Percentiles rank a stretch among this genome's conserved stretches.
These are phyloP conservation scores for Flexamia atlantica DNA, from an alignment of 2,888 invertebrate genomes.

Conservation along the genomic window DNA sequence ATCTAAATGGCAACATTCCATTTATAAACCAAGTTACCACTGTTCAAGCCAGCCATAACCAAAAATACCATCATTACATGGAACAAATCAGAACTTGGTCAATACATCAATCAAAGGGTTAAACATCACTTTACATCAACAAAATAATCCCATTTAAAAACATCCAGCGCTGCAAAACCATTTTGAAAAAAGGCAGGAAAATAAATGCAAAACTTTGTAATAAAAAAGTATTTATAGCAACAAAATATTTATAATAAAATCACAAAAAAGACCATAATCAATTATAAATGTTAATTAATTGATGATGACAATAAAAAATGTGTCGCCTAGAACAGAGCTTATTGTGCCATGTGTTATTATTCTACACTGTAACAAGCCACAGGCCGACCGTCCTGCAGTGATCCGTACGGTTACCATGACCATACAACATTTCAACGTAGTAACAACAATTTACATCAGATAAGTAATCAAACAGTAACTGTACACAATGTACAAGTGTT, in stretches of 20 bases:
- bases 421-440: slow-evolving; percentile 53
- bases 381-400: slow-evolving; percentile 52
- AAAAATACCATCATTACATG: no score
- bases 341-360: slow-evolving; percentile 63
- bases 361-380: slow-evolving; percentile 60
- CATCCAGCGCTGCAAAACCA: background rate
- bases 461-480: slow-evolving; percentile 58
- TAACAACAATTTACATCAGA: slow-evolving; percentile 57
- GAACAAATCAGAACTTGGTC: no score
- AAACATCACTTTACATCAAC: no score
- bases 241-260: slow-evolving; percentile 62
- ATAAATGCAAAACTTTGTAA: slow-evolving; percentile 47
- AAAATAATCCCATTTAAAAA: no score
- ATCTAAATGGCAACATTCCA: no score
- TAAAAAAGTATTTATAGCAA: slow-evolving; percentile 63
- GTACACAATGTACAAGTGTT: slow-evolving; percentile 55
- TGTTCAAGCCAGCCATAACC: no score
- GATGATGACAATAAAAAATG: slow-evolving; percentile 62
- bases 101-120: no score
- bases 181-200: background rate
- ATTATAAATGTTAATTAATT: slow-evolving; percentile 60
- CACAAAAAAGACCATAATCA: slow-evolving; percentile 58
- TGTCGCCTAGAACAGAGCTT: slow-evolving; percentile 62
- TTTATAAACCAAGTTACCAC: no score
- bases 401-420: slow-evolving; percentile 20